phyloP scores from a whole-genome alignment of 2,888 invertebrate species.

The Caenorhabditis macrosperma region DNA sequence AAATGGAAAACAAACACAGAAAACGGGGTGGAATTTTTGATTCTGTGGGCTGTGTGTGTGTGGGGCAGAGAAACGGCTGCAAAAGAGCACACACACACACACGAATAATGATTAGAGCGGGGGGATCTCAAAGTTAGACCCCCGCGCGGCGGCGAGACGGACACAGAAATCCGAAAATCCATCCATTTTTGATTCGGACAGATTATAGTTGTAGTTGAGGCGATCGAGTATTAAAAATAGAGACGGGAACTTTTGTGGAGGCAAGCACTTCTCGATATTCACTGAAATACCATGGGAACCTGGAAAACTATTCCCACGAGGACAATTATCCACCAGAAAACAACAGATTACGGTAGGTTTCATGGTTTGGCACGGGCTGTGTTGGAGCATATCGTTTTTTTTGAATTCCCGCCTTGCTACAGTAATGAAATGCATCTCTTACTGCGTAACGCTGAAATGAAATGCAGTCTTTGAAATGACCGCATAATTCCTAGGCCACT shows the following conservation, averaged over 20 bases:
- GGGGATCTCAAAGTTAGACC: background rate
- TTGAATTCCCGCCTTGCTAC: too few relatives aligned
- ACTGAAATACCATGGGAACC: background rate
- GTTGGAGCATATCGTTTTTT: too few relatives aligned
- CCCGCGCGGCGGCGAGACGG: background rate
- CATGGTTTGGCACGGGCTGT: too few relatives aligned
- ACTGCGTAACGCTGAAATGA: too few relatives aligned
- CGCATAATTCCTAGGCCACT: too few relatives aligned
- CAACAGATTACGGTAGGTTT: too few relatives aligned
- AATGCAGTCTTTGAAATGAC: too few relatives aligned
- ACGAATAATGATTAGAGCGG: conserved; percentile 28
- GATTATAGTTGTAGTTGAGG: conserved; percentile 13
- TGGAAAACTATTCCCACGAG: too few relatives aligned
- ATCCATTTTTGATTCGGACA: conserved; percentile 48
- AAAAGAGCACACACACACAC: conserved; percentile 7
- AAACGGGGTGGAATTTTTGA: conserved; percentile 27
- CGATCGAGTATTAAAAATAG: background rate
- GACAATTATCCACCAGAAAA: too few relatives aligned
- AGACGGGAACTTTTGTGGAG: background rate
- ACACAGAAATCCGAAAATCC: conserved; percentile 21
- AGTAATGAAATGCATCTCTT: too few relatives aligned
- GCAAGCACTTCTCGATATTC: background rate
- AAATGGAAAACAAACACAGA: conserved; percentile 23
- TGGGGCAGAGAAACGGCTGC: background rate
- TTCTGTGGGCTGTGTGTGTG: background rate